These are phyloP conservation scores for Creontiades dilutus DNA, from an alignment of 2,888 invertebrate species.

Conservation along the genomic window DNA sequence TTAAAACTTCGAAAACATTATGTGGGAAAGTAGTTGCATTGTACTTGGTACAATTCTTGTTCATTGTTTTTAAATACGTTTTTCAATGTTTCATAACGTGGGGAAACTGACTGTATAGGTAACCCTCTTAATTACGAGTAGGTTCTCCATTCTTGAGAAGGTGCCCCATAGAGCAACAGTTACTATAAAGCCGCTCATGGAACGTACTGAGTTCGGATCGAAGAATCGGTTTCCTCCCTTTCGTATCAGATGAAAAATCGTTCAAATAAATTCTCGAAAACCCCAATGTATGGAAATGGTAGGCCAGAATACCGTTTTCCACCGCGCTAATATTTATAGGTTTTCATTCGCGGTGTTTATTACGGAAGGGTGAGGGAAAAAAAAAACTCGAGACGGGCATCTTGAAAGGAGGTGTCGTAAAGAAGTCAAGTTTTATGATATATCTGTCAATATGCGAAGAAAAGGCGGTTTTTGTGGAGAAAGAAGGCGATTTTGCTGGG, in stretches of 20 bases:
- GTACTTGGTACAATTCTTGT: too few species aligned
- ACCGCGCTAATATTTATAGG: slow-evolving; percentile 5
- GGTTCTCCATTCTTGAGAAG: too few species aligned
- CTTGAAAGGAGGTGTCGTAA: slow-evolving; percentile 45
- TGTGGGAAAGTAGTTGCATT: too few species aligned
- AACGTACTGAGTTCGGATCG: too few species aligned
- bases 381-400: background rate
- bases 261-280: slow-evolving; percentile 14
- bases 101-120: too few species aligned
- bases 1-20: too few species aligned
- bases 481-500: background rate
- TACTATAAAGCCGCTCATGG: too few species aligned
- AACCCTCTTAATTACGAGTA: too few species aligned
- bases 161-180: too few species aligned
- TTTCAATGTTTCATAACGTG: too few species aligned
- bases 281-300: background rate
- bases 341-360: slow-evolving; percentile 35
- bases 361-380: background rate
- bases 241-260: background rate
- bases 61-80: too few species aligned
- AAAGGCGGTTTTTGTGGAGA: slow-evolving; percentile 51
- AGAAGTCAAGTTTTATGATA: slow-evolving; percentile 65
- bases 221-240: too few species aligned
- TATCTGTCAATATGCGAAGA: slow-evolving; percentile 68
- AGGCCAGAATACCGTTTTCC: background rate